These are phyloP conservation scores for Drosophila truncata DNA, from an alignment of 1,140 invertebrate species.

Conservation along the genomic window DNA sequence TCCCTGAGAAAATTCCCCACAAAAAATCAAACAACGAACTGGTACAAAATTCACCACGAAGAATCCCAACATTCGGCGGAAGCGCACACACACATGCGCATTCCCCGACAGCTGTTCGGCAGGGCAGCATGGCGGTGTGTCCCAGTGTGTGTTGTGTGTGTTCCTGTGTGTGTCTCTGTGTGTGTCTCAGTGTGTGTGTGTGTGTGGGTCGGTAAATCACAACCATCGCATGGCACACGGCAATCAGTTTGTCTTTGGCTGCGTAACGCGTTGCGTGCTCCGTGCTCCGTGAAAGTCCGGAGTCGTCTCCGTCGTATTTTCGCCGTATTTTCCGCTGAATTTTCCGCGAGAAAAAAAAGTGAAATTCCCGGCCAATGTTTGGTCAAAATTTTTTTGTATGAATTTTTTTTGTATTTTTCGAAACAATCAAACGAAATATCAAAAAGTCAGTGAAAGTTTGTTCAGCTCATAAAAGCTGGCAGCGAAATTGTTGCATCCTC, in stretches of 20 bases:
- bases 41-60: neutral
- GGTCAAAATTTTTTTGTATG: conserved; percentile 5
- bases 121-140: conserved; percentile 18
- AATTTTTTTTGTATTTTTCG: conserved; percentile 6
- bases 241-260: conserved; percentile 83
- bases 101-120: conserved; percentile 57
- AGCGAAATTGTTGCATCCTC: conserved; percentile 25
- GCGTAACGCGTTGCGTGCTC: conserved; percentile 80
- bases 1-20: conserved; percentile 9
- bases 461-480: neutral
- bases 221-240: conserved; percentile 77
- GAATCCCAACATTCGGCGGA: conserved; percentile 20
- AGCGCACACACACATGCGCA: conserved; percentile 60
- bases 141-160: conserved; percentile 24
- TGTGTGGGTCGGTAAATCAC: conserved; percentile 79
- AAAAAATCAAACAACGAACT: conserved; percentile 1
- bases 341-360: conserved; percentile 12
- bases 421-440: neutral
- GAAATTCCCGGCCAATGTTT: conserved; percentile 4
- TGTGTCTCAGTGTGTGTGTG: conserved; percentile 31
- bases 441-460: conserved; percentile 22
- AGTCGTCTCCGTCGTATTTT: conserved; percentile 23
- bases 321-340: too few species aligned
- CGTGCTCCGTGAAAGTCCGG: conserved; percentile 38
- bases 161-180: conserved; percentile 8